A percentile compares a stretch with the other conserved stretches of the same genome.
Evolutionary conservation across 2,888 invertebrate species (phyloP).

Genomic region (Lasioglossum marginatum): DNA sequence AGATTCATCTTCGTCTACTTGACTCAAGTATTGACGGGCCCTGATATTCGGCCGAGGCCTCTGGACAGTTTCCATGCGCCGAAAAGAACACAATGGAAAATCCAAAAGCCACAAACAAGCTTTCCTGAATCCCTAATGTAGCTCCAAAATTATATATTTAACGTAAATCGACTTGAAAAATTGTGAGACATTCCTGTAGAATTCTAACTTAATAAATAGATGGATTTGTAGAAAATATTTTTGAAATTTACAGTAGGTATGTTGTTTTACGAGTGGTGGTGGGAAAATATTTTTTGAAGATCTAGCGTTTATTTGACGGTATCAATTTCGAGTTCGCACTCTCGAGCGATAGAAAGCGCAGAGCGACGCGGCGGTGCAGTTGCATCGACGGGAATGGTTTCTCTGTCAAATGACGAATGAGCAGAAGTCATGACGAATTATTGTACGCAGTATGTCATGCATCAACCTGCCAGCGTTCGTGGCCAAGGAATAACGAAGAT

Average conservation of each 20-base stretch:
- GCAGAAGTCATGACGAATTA: constrained; percentile 74
- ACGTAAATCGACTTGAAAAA: no score
- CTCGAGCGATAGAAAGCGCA: constrained; percentile 52
- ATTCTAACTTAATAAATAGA: no score
- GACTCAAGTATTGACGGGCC: constrained; percentile 77
- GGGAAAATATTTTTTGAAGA: not conserved
- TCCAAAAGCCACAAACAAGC: not conserved
- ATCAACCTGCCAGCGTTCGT: constrained; percentile 72
- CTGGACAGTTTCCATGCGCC: not conserved
- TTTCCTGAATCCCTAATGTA: not conserved
- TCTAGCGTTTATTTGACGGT: constrained; percentile 20
- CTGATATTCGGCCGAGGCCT: constrained; percentile 47
- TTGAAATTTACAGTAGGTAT: not conserved
- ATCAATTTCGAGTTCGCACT: constrained; percentile 49
- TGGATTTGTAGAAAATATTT: not conserved
- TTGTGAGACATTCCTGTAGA: no score
- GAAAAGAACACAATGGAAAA: not conserved
- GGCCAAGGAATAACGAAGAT: constrained; percentile 67
- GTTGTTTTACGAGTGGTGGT: not conserved
- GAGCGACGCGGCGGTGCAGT: constrained; percentile 32
- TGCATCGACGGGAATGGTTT: constrained; percentile 64
- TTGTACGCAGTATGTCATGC: constrained; percentile 68
- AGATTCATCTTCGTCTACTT: constrained; percentile 82
- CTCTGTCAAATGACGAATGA: constrained; percentile 70
- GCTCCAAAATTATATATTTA: not conserved